Evolutionary conservation across 2,113 vertebrate species (phyloP).

Genomic region (Carollia perspicillata): DNA sequence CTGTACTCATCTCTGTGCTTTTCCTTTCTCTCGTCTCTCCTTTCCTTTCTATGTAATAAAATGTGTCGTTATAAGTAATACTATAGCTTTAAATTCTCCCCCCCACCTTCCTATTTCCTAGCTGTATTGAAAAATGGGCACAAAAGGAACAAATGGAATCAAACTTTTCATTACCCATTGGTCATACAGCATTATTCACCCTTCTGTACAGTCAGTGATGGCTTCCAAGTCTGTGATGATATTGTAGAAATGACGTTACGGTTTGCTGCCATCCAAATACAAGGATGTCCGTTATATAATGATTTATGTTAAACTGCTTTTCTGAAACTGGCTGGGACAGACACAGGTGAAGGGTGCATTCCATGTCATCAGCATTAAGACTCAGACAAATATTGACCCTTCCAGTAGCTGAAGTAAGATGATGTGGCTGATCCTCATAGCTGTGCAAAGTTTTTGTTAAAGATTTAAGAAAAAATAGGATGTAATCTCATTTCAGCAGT

Average conservation of each 20-base stretch:
- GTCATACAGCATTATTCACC: neutral
- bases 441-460: neutral
- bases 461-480: neutral
- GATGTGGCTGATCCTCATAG: neutral
- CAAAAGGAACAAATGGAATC: neutral
- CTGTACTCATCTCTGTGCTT: neutral
- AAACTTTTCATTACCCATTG: neutral
- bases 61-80: neutral
- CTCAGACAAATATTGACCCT: neutral
- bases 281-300: neutral
- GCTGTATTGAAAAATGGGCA: neutral
- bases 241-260: neutral
- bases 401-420: neutral
- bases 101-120: too few relatives aligned
- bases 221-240: neutral
- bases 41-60: neutral
- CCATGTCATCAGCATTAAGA: neutral
- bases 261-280: neutral
- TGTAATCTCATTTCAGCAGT: neutral
- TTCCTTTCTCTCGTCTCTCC: neutral
- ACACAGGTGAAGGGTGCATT: neutral
- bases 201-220: neutral
- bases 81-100: neutral
- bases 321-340: neutral
- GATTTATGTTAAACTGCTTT: neutral